phyloP scores from a whole-genome alignment of 1,140 invertebrate species.

The Aporrectodea caliginosa region DNA sequence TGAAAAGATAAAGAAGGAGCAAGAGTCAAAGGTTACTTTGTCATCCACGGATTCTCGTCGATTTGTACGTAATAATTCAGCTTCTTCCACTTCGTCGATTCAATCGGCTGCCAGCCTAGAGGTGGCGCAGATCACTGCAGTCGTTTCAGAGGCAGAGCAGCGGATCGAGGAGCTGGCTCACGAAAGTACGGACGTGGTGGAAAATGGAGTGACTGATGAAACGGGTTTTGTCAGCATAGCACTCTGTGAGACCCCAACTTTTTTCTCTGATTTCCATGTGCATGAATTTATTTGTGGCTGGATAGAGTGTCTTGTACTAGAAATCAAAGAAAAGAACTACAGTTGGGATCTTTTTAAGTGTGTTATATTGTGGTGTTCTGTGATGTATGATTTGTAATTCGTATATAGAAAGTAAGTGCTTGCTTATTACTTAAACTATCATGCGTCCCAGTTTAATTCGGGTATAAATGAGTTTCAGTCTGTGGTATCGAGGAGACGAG shows the following conservation, averaged over 20 bases:
- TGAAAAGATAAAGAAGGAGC: conserved; percentile 19
- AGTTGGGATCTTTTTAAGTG: not conserved
- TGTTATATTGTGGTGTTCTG: not conserved
- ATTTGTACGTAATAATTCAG: not conserved
- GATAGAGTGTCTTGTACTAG: not conserved
- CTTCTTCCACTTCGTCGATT: conserved; percentile 7
- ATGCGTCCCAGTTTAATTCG: too few species aligned
- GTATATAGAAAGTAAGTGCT: too few species aligned
- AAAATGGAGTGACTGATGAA: not conserved
- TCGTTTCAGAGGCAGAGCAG: not conserved
- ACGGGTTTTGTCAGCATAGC: not conserved
- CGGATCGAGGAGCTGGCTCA: not conserved
- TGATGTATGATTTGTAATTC: not conserved
- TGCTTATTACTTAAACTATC: too few species aligned
- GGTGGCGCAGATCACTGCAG: conserved; percentile 18
- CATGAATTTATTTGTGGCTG: not conserved
- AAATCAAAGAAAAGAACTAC: not conserved
- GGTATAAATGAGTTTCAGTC: too few species aligned
- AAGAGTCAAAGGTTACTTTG: not conserved
- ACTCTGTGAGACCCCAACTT: not conserved
- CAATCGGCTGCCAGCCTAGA: conserved; percentile 17
- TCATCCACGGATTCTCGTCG: not conserved
- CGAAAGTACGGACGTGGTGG: not conserved
- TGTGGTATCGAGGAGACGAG: too few species aligned
- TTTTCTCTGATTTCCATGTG: too few species aligned